Base-by-base conservation (phyloP, 2,113 vertebrate species). In the Phalacrocorax brasilianus region DNA sequence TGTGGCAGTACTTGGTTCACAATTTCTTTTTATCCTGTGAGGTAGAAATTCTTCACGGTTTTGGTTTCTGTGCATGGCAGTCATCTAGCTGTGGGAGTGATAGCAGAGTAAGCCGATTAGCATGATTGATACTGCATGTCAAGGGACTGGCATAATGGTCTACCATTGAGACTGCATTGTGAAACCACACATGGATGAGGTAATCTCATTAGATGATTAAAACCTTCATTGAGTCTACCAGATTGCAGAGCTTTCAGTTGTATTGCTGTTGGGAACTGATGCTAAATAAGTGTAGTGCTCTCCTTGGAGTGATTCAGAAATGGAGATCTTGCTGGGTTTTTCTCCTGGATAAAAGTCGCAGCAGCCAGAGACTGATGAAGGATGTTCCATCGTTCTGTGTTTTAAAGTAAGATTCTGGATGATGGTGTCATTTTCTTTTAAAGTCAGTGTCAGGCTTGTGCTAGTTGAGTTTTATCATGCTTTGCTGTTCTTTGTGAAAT, bases 141-240 rank as follows among this genome's bases (percentile, higher is more conserved):
- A 96, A 83, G 97, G 97, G 96, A 97, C 93, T 91, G 62, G 50
- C 85, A 59, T 98, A 97, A 98, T 98, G 97, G 97, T 92, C 94
- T 97, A 7, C 88, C 44, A 5, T 86, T 65, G 95, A 95, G 96
- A 89, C 92, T 95, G 75, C 89, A 68, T 72, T 53, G 93, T 82
- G 95, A 96, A 97, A 97, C 95, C 74, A 33, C 95, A 86, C 86
- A 76, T 7, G 42, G 95, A 97, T 98, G 92, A 97, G 94, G 96
- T 98, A 97, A 97, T 98, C 97, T 96, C 92, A 94, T 97, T 97
- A 98, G 97, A 85, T 96, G 97, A 97, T 97, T 95, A 96, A 97
- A 97, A 96, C 56, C 80, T 93, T 95, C 89, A 49, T 65, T 77
- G 63, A 93, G 83, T 86, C 91, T 85, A 92, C 82, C 38, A 88